phyloP scores from a whole-genome alignment of 2,113 vertebrate genomes.

The Istiophorus platypterus region DNA sequence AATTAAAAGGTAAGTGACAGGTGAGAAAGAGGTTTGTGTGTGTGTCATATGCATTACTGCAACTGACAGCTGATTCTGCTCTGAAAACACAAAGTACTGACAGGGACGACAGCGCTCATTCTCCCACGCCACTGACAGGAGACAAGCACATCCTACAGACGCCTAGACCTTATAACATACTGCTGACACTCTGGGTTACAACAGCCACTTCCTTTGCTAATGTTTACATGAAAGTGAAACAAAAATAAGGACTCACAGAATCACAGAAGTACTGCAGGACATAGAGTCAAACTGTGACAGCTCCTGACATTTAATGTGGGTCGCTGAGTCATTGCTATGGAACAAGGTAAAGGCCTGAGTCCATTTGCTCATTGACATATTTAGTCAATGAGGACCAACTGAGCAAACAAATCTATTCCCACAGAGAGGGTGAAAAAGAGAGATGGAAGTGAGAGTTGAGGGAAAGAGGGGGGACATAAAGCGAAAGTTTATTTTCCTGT shows the following conservation, averaged over 20 bases:
- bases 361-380: constrained; percentile 66
- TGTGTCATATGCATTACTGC: background rate
- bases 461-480: background rate
- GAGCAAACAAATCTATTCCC: constrained; percentile 64
- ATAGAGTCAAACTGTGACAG: background rate
- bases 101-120: background rate
- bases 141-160: constrained; percentile 20
- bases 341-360: constrained; percentile 42
- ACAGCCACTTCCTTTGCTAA: constrained; percentile 5
- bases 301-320: constrained; percentile 22
- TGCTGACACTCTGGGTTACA: background rate
- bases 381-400: constrained; percentile 67
- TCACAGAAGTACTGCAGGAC: background rate
- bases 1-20: constrained; percentile 36
- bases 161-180: background rate
- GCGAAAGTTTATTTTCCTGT: constrained; percentile 55
- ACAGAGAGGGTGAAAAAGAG: constrained; percentile 34
- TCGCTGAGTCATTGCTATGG: constrained; percentile 21
- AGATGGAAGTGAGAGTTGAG: background rate
- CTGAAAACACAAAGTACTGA: constrained; percentile 17
- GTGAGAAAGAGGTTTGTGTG: constrained; percentile 20
- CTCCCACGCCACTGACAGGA: background rate
- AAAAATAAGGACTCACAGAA: background rate
- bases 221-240: constrained; percentile 41
- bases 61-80: constrained; percentile 45